Evolutionary conservation across 1,140 invertebrate species (phyloP).

Genomic region (Drosophila arawakana): DNA sequence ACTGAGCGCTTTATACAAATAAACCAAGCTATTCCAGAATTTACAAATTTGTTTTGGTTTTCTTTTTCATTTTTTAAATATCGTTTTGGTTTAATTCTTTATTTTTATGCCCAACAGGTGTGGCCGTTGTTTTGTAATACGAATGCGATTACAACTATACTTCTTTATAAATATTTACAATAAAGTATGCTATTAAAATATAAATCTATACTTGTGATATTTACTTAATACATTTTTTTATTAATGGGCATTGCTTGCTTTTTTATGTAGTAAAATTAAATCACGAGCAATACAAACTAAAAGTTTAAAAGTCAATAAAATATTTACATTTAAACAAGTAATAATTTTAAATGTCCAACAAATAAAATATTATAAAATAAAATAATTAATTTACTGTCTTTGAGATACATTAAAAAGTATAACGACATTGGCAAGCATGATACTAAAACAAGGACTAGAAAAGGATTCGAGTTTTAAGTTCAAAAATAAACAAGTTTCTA

Average conservation of each 20-base stretch:
- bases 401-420: constrained; percentile 7
- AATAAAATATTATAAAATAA: neutral
- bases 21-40: constrained; percentile 56
- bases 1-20: constrained; percentile 46
- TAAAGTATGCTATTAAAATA: constrained; percentile 27
- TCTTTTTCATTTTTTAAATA: constrained; percentile 25
- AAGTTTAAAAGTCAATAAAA: neutral
- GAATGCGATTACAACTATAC: constrained; percentile 14
- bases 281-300: neutral
- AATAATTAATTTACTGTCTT: neutral
- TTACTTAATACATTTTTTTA: neutral
- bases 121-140: constrained; percentile 25
- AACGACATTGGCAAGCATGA: constrained; percentile 12
- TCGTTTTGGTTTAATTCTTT: constrained; percentile 27
- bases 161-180: constrained; percentile 37
- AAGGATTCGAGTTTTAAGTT: constrained; percentile 18
- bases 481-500: constrained; percentile 29
- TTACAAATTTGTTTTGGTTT: constrained; percentile 43
- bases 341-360: neutral
- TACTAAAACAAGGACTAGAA: constrained; percentile 55
- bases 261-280: neutral
- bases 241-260: neutral
- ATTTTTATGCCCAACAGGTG: constrained; percentile 44
- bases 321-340: neutral
- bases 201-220: constrained; percentile 17